phyloP scores from a whole-genome alignment of 1,140 invertebrate species.

The Thereuonema tuberculata region DNA sequence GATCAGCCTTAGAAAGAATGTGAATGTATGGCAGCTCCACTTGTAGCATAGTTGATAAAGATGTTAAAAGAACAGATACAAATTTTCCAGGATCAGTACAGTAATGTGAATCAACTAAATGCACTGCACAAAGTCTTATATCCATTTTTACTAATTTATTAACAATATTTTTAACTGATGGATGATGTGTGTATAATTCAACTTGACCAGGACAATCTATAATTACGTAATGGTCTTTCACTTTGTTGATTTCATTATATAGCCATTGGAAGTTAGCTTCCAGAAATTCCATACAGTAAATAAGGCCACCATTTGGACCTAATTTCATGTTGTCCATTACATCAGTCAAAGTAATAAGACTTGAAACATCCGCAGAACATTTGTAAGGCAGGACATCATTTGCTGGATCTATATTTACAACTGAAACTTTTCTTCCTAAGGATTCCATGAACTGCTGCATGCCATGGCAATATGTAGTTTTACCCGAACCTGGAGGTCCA shows the following conservation, averaged over 20 bases:
- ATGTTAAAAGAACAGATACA: conserved; percentile 75
- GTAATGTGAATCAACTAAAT: conserved; percentile 93
- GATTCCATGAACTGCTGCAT: conserved; percentile 60
- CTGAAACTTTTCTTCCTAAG: conserved; percentile 62
- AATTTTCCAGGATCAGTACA: conserved; percentile 85
- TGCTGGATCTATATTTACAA: conserved; percentile 92
- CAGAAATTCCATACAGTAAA: conserved; percentile 93
- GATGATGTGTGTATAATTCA: conserved; percentile 93
- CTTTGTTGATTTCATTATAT: conserved; percentile 45
- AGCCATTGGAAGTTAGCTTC: conserved; percentile 87
- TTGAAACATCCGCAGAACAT: conserved; percentile 63
- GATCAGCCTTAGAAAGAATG: conserved; percentile 88
- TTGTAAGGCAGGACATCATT: conserved; percentile 71
- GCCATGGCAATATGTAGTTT: conserved; percentile 88
- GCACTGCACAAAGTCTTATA: conserved; percentile 70
- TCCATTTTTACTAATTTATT: conserved; percentile 46
- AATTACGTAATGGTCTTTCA: conserved; percentile 64
- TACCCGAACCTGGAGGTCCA: conserved; percentile 93
- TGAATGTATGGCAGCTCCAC: conserved; percentile 89
- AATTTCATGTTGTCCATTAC: conserved; percentile 72
- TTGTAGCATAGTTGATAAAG: conserved; percentile 85
- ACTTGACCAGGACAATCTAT: conserved; percentile 91
- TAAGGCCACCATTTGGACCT: conserved; percentile 89
- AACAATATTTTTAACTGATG: conserved; percentile 66
- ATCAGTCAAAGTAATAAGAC: conserved; percentile 76